A percentile compares a stretch with the other conserved stretches of the same genome.
Evolutionary conservation across 2,113 vertebrate genomes (phyloP).

Genomic region (human): DNA sequence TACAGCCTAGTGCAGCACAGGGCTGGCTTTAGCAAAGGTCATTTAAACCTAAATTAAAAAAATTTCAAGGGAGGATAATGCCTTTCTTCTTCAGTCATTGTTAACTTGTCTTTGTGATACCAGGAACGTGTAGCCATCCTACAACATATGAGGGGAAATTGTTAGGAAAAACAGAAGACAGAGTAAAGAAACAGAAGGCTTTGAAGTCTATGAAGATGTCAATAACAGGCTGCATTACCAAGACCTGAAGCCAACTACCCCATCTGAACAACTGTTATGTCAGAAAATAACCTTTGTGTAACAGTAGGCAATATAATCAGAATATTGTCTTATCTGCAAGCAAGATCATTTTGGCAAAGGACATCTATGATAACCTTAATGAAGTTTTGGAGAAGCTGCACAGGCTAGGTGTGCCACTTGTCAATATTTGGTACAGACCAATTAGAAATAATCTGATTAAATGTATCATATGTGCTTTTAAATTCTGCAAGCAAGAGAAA

Average conservation of each 20-base stretch:
- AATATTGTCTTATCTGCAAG: neutral
- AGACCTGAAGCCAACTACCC: rapidly evolving
- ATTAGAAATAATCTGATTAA: neutral
- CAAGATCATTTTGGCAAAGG: neutral
- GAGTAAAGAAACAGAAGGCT: neutral
- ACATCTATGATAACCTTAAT: neutral
- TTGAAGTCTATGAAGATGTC: neutral
- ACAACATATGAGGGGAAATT: too few relatives aligned
- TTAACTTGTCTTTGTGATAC: neutral
- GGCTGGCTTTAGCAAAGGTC: neutral
- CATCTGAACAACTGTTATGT: rapidly evolving
- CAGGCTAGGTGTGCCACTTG: rapidly evolving
- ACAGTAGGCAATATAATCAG: rapidly evolving
- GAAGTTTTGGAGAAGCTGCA: neutral
- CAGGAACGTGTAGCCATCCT: neutral
- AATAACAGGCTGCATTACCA: rapidly evolving
- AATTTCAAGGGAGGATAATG: neutral
- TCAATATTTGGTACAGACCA: neutral
- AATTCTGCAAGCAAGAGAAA: neutral
- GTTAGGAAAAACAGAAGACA: neutral
- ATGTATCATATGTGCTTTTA: too few relatives aligned
- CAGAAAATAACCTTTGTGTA: neutral
- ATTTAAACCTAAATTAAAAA: neutral
- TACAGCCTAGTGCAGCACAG: rapidly evolving
- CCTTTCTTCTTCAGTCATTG: neutral